Conservation (phyloP, 2,113 vertebrate genomes). For the Ranitomeya variabilis region DNA sequence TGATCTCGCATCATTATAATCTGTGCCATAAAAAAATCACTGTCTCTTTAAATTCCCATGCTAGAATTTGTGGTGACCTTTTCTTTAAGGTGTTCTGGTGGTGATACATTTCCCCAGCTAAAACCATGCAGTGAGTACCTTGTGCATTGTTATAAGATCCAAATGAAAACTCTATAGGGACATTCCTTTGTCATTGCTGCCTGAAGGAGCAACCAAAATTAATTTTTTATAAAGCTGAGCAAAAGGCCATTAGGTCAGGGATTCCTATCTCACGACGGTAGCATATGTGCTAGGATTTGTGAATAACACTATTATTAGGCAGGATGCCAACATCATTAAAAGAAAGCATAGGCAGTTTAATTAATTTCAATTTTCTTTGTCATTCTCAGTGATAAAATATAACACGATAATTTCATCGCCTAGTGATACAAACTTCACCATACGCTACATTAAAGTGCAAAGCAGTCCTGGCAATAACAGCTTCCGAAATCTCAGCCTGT, state of each 20-base stretch:
- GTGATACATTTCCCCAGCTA: neutral
- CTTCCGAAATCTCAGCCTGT: neutral
- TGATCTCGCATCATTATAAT: constrained; percentile 37
- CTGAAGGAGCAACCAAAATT: neutral
- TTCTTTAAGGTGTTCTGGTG: neutral
- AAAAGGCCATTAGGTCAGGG: neutral
- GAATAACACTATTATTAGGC: neutral
- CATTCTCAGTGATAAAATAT: neutral
- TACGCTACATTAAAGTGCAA: neutral
- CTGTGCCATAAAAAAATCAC: neutral
- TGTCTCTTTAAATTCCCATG: neutral
- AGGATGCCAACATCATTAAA: neutral
- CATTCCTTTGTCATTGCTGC: neutral
- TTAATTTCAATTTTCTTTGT: neutral
- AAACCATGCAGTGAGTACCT: neutral
- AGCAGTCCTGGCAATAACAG: neutral
- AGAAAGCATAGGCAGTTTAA: neutral
- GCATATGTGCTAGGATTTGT: neutral
- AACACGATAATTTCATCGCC: neutral
- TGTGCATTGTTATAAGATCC: neutral
- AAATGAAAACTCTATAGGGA: neutral
- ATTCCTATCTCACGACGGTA: neutral
- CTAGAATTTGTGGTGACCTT: constrained; percentile 3
- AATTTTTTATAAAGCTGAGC: constrained; percentile 18
- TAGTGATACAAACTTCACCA: neutral